Evolutionary conservation across 2,113 vertebrate genomes (phyloP), one percentile per base, ranked within the genome.

Genomic region (Gadus macrocephalus): DNA sequence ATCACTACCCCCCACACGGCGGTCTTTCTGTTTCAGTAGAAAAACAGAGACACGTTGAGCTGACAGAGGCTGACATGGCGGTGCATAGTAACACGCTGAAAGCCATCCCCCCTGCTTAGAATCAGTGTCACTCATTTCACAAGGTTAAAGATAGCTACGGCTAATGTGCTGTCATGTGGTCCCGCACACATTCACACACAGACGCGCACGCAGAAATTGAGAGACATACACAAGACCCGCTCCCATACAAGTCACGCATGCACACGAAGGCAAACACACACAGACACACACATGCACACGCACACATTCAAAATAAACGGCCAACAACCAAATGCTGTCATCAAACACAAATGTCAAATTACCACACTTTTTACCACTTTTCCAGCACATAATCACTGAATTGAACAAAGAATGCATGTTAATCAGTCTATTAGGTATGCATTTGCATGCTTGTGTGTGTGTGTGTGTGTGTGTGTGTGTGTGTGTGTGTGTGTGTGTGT

Each of bases 91-190:
- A 66, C 73, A 80, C 81, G 86, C 81, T 80, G 81, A 87, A 88
- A 89, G 84, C 82, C 80, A 81, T 89, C 89, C 80, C 74, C 82
- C 71, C 85, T 65, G 71, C 85, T 89, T 81, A 84, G 81, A 85
- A 84, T 87, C 80, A 80, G 81, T 76, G 88, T 85, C 89, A 88
- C 59, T 89, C 87, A 86, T 74, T 81, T 75, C 62, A 74, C 78
- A 84, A 82, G 85, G 88, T 89, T 88, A 87, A 87, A 85, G 77
- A 89, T 78, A 88, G 81, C 74, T 83, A 78, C 68, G 76, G 70
- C 71, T 87, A 89, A 89, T 86, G 81, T 78, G 82, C 78, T 87
- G 85, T 89, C 88, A 80, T 71, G 80, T 67, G 55, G 80, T 73
- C 12, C 69, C 56, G 62, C 25, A 65, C 19, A 59, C 67, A 69